Evolutionary conservation across 2,113 vertebrate species (phyloP), one percentile per base, ranked within the genome.

Genomic region (Periophthalmodon schlosseri): DNA sequence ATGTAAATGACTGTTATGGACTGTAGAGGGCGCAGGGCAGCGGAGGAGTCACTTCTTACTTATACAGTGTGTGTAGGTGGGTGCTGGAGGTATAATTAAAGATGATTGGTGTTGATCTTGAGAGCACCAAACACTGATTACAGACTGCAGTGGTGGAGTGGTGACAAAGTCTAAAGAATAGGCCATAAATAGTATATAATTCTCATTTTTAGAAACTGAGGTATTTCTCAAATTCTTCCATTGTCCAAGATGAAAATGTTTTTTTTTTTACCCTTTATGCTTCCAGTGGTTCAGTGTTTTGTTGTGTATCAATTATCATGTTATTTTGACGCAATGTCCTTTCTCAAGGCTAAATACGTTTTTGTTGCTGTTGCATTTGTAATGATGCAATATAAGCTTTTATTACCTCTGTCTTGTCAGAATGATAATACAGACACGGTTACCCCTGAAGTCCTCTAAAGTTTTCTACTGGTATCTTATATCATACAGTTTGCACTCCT

Each of bases 101-200:
- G 23, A 24, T 74, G 60, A 77, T 77, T 87, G 71, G 69, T 66
- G 39, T 73, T 82, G 74, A 70, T 78, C 67, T 74, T 83, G 64
- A 80, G 54, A 36, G 65, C 33, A 75, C 52, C 23, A 52, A 74
- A 69, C 80, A 68, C 52, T 34, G 75, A 88, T 90, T 84, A 82
- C 71, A 78, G 72, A 65, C 56, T 56, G 61, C n/a, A 77, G 61
- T 78, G 50, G 72, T 72, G 34, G 61, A 57, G 58, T 61, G 49
- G 58, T 68, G 66, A 84, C 84, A 80, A 71, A 23, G 69, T 61
- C 7, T 20, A 49, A 18, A 21, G n/a, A 56, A 56, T 10, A 9
- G 39, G 52, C 18, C 18, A 52, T 52, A 52, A 52, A 52, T 52
- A 15, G 16, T 50, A 50, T 50, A 50, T 50, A 50, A 44, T 7